A percentile compares a stretch with the other conserved stretches of the same genome.
Conservation (phyloP, 2,888 invertebrate species). For the Archaeoteleia sp. region DNA sequence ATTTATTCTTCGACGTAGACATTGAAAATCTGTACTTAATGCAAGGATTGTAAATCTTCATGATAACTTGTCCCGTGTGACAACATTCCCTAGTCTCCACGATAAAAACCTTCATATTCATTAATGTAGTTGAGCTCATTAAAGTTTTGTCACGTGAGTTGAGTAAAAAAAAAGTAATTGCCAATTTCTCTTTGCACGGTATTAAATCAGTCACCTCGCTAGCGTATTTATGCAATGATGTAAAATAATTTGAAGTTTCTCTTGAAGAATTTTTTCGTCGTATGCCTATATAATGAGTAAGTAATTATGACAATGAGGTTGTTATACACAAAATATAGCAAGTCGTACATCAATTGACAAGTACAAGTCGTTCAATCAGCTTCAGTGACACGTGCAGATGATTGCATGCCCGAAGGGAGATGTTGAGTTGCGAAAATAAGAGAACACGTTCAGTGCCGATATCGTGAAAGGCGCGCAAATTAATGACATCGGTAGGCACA, state of each 20-base stretch:
- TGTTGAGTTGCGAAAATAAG: conserved; percentile 9
- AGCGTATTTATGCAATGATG: conserved; percentile 5
- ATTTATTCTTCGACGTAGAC: too few relatives aligned
- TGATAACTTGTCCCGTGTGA: too few relatives aligned
- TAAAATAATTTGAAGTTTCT: conserved; percentile 34
- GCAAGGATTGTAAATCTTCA: too few relatives aligned
- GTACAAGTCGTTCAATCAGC: conserved; percentile 37
- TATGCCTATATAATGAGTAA: conserved; percentile 21
- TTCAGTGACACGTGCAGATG: conserved; percentile 40
- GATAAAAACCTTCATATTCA: neutral
- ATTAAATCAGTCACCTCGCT: conserved; percentile 23
- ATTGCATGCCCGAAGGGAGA: conserved; percentile 21
- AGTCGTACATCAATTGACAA: conserved; percentile 38
- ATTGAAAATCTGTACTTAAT: too few relatives aligned
- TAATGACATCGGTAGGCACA: conserved; percentile 65
- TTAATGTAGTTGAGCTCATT: too few relatives aligned
- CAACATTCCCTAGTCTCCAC: too few relatives aligned
- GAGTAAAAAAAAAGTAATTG: neutral
- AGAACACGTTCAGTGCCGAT: conserved; percentile 47
- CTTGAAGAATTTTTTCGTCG: too few relatives aligned
- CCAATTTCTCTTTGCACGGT: conserved; percentile 11
- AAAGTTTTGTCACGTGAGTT: too few relatives aligned
- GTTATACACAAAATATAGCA: conserved; percentile 24
- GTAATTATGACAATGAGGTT: conserved; percentile 42
- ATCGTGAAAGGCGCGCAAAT: conserved; percentile 63